Conservation (phyloP, 1,140 invertebrate species). For the Orchesella cincta region DNA sequence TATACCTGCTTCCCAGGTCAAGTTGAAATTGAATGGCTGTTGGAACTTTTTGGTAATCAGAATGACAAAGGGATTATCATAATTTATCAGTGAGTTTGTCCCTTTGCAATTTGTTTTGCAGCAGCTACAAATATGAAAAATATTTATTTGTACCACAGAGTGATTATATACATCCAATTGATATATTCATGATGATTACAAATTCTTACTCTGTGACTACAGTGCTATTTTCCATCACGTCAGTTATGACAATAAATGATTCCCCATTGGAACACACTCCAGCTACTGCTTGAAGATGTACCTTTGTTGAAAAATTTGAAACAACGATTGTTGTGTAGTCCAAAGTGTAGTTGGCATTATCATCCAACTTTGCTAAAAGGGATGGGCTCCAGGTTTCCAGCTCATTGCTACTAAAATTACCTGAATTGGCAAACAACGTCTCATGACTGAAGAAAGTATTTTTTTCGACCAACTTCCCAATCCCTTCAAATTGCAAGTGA, state of each 20-base stretch:
- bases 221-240: neutral
- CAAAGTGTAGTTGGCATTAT: neutral
- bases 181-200: neutral
- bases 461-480: neutral
- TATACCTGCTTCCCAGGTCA: neutral
- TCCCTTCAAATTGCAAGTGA: neutral
- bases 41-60: conserved; percentile 18
- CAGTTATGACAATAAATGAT: conserved; percentile 4
- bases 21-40: conserved; percentile 4
- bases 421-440: neutral
- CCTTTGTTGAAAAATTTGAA: conserved; percentile 11
- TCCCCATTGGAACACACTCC: neutral
- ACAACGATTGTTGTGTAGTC: neutral
- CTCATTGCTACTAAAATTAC: neutral
- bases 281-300: neutral
- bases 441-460: neutral
- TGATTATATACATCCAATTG: neutral
- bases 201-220: neutral
- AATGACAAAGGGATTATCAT: conserved; percentile 9
- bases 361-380: neutral
- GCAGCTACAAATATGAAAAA: neutral
- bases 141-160: neutral
- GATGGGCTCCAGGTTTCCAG: neutral
- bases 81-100: conserved; percentile 9
- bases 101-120: neutral